Evolutionary conservation across 1,140 invertebrate genomes (phyloP).

Genomic region (Hyles vespertilio): DNA sequence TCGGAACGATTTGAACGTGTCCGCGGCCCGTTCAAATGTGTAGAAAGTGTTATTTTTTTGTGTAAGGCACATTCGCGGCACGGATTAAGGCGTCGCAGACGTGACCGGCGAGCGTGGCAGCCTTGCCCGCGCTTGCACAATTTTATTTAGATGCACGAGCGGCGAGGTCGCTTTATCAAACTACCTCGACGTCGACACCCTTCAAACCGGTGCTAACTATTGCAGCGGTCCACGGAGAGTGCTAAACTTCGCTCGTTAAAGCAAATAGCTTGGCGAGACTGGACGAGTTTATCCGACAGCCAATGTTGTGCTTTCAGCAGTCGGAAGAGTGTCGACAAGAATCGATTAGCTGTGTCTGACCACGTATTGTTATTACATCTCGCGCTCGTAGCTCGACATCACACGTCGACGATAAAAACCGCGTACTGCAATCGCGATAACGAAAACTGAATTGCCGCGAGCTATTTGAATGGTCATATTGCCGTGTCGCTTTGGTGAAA

Average conservation of each 20-base stretch:
- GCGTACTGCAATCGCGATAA: no score
- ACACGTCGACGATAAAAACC: no score
- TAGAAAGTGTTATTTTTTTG: slow-evolving; percentile 25
- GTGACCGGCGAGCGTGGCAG: slow-evolving; percentile 11
- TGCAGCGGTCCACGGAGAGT: slow-evolving; percentile 2
- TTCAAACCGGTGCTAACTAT: background rate
- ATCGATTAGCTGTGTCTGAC: no score
- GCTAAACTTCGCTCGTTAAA: slow-evolving; percentile 8
- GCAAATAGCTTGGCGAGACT: slow-evolving; percentile 5
- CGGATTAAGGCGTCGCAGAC: slow-evolving; percentile 24
- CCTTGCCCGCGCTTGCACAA: slow-evolving; percentile 28
- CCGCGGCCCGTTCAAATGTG: slow-evolving; percentile 7
- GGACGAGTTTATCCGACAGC: no score
- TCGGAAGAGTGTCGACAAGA: no score
- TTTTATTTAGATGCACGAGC: slow-evolving; percentile 3
- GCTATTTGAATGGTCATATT: no score
- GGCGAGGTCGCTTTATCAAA: no score
- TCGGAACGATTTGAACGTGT: slow-evolving; percentile 21
- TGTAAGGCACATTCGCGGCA: slow-evolving; percentile 13
- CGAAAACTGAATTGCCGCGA: no score
- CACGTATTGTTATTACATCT: no score
- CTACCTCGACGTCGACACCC: background rate
- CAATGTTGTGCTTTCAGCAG: no score
- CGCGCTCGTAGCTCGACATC: no score
- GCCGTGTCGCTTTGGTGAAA: no score